A percentile compares a stretch with the other conserved stretches of the same genome.
phyloP scores from a whole-genome alignment of 2,888 invertebrate species.

The Odontomyia ornata region DNA sequence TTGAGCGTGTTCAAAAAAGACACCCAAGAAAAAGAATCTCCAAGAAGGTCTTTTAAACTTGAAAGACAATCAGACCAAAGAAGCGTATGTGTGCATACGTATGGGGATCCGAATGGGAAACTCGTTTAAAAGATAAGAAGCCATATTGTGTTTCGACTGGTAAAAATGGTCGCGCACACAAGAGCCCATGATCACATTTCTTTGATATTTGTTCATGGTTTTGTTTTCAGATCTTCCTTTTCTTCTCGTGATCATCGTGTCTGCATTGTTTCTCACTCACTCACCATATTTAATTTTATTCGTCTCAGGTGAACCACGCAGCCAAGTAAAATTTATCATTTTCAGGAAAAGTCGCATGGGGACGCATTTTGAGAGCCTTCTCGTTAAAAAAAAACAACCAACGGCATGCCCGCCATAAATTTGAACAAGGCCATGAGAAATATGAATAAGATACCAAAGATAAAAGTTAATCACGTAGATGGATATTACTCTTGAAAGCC shows the following conservation, averaged over 20 bases:
- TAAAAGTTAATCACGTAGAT: no score
- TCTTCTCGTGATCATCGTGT: no score
- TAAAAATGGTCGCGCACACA: conserved; percentile 32
- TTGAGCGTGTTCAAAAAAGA: background rate
- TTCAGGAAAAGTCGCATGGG: background rate
- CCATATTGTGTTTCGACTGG: conserved; percentile 35
- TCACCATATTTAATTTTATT: conserved; percentile 34
- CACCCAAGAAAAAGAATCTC: background rate
- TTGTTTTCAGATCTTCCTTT: background rate
- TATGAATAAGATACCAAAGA: no score
- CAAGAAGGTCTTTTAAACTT: conserved; percentile 24
- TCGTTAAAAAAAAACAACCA: no score
- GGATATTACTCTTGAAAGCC: no score
- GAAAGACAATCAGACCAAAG: conserved; percentile 19
- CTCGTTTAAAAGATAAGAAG: conserved; percentile 35
- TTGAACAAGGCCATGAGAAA: no score
- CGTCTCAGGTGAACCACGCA: conserved; percentile 5
- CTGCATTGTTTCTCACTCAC: background rate
- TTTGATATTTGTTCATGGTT: conserved; percentile 6
- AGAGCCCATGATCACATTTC: conserved; percentile 12
- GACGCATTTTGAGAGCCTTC: background rate
- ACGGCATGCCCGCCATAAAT: no score
- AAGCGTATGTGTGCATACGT: background rate
- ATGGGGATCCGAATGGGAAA: conserved; percentile 23
- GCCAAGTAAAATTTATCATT: conserved; percentile 21